Conservation (phyloP, 2,797 vertebrate genomes). For the Bradypodion pumilum region DNA sequence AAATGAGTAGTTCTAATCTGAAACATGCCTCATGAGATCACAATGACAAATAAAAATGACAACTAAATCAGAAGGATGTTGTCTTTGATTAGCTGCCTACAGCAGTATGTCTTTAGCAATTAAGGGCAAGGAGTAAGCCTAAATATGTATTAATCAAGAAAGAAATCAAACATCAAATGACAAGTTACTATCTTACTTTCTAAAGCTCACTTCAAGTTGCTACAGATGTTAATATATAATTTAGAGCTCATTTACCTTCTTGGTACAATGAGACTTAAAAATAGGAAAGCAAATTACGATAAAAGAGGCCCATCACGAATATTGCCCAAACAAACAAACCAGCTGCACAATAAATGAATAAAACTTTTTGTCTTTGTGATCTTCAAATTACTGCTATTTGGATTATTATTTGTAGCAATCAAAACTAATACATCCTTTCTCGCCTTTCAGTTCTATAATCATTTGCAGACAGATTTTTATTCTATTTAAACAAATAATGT, state of each 20-base stretch:
- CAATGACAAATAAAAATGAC: neutral
- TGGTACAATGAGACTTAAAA: slow-evolving; percentile 1
- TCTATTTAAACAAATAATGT: slow-evolving; percentile 4
- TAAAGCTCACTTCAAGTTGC: neutral
- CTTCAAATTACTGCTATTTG: slow-evolving; percentile 20
- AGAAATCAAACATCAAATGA: neutral
- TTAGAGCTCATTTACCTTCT: neutral
- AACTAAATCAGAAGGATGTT: neutral
- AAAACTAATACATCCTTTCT: slow-evolving; percentile 5
- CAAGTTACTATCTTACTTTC: neutral
- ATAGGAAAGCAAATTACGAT: slow-evolving; percentile 9
- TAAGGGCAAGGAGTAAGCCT: neutral
- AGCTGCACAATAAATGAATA: slow-evolving; percentile 13
- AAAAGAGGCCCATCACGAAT: slow-evolving; percentile 6
- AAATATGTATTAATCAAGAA: neutral
- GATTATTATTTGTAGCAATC: slow-evolving; percentile 23
- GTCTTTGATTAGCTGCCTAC: neutral
- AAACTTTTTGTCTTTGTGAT: slow-evolving; percentile 3
- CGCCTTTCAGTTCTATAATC: slow-evolving; percentile 4
- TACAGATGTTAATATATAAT: neutral
- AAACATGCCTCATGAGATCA: neutral
- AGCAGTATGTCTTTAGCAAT: neutral
- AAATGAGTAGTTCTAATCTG: neutral
- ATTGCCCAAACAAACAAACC: slow-evolving; percentile 9
- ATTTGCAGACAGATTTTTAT: neutral